Conservation (phyloP, 92 coral and sea anemone genomes). For the Phymanthus crucifer region DNA sequence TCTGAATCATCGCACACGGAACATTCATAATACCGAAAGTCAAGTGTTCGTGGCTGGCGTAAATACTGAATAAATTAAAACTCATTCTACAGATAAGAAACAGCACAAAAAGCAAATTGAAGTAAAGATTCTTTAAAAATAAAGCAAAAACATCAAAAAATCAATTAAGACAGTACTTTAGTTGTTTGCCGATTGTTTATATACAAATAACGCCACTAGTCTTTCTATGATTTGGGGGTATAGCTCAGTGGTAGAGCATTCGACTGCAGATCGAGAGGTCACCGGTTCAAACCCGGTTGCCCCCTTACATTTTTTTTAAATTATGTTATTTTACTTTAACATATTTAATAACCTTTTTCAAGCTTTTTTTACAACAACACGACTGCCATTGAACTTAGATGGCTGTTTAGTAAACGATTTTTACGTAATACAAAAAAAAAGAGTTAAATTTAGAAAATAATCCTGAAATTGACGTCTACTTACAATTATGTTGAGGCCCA, state of each 20-base stretch:
- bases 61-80: too few relatives aligned
- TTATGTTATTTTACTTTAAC: neutral
- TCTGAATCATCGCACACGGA: too few relatives aligned
- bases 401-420: neutral
- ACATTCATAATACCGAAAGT: too few relatives aligned
- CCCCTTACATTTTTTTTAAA: slow-evolving; percentile 39
- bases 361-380: neutral
- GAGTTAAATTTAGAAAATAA: neutral
- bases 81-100: too few relatives aligned
- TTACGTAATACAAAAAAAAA: neutral
- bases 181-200: neutral
- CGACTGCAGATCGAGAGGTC: slow-evolving; percentile 99
- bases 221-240: slow-evolving; percentile 44
- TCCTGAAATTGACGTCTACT: slow-evolving; percentile 30
- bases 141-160: neutral
- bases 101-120: too few relatives aligned
- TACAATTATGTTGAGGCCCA: slow-evolving; percentile 94
- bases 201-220: neutral
- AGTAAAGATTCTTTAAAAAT: neutral
- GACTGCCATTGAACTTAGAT: too few relatives aligned
- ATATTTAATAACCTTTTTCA: neutral
- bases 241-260: slow-evolving; percentile 99
- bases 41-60: too few relatives aligned
- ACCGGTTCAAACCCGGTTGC: slow-evolving; percentile 94
- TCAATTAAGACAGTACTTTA: neutral